phyloP scores from a whole-genome alignment of 2,797 vertebrate genomes.

The Psittacula derbiana region DNA sequence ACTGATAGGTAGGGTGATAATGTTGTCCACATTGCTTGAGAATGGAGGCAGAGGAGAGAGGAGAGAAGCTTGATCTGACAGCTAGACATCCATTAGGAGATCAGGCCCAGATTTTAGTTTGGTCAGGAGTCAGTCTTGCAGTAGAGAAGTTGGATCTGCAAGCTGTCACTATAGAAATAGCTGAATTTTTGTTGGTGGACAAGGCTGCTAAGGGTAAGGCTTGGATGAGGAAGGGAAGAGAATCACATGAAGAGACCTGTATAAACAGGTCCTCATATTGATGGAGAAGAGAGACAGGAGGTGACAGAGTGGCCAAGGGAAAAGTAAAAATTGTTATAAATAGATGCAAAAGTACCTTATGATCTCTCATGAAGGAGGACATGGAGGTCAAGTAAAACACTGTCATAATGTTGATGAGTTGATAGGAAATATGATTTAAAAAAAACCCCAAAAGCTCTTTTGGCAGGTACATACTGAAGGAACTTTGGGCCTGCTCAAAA shows the following conservation, averaged over 20 bases:
- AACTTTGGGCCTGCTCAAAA: neutral
- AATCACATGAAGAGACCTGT: neutral
- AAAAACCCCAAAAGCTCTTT: neutral
- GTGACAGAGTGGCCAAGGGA: neutral
- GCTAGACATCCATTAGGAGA: neutral
- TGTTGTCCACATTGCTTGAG: neutral
- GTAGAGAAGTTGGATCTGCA: slow-evolving; percentile 1
- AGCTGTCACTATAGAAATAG: neutral
- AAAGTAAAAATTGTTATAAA: neutral
- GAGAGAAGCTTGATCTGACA: neutral
- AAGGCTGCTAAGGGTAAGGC: neutral
- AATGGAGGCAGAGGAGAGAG: neutral
- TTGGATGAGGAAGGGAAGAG: neutral
- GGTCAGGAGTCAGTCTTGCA: neutral
- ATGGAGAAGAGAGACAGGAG: neutral
- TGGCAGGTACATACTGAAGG: neutral
- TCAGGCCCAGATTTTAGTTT: neutral
- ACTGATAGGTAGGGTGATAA: neutral
- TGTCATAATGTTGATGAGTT: neutral
- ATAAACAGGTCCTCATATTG: neutral
- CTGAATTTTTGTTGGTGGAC: neutral
- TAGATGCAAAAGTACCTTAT: neutral
- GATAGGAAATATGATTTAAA: neutral
- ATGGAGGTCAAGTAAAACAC: neutral
- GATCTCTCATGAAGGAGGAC: neutral